Conservation (phyloP, 1,140 invertebrate genomes). For the Amphibalanus amphitrite region DNA sequence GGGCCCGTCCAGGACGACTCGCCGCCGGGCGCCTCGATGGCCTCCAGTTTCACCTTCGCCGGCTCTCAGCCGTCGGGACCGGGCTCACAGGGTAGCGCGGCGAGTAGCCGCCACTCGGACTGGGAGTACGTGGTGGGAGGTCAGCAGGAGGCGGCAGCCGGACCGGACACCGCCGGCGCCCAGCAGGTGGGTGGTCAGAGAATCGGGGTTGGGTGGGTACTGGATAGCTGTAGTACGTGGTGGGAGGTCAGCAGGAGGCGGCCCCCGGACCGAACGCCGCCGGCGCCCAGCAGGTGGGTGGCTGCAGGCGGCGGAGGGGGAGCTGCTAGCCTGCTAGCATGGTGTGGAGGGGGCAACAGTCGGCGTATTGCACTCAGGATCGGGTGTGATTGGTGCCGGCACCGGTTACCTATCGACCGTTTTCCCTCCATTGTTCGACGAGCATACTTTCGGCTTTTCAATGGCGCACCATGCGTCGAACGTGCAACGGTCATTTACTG, state of each 20-base stretch:
- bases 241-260: not conserved
- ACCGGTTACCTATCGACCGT: no score
- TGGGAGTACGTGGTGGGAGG: not conserved
- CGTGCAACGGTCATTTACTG: no score
- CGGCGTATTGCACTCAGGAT: not conserved
- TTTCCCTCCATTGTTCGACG: no score
- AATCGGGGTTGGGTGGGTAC: not conserved
- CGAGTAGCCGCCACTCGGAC: not conserved
- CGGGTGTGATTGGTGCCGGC: no score
- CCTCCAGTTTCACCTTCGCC: not conserved
- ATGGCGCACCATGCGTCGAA: no score
- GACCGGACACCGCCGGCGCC: not conserved
- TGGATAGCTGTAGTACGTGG: not conserved
- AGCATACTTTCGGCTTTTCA: no score
- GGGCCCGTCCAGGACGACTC: not conserved
- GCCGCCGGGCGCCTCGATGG: not conserved
- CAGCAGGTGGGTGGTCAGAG: not conserved
- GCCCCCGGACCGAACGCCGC: no score
- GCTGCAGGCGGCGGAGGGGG: no score
- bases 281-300: no score
- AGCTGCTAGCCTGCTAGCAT: no score
- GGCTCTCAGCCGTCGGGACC: not conserved
- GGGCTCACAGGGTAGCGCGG: not conserved
- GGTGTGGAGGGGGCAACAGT: no score
- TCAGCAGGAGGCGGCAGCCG: not conserved